Base-by-base conservation (phyloP, 2,113 vertebrate genomes). In the Eulemur macaco region DNA sequence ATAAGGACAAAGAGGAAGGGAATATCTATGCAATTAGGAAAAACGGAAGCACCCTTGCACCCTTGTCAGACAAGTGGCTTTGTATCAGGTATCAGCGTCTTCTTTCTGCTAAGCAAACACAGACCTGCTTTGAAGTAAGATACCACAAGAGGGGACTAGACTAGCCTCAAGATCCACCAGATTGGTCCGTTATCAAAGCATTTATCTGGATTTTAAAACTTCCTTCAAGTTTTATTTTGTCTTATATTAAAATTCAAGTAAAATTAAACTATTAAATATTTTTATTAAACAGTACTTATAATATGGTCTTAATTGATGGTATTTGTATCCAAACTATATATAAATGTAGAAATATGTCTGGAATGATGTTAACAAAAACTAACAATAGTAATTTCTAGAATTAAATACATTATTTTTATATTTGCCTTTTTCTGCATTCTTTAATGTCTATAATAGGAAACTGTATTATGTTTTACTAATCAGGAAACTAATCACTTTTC, bases 71-170 rank as follows among this genome's bases (percentile, higher is more conserved):
- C 6, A 81, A 63, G 34, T 52, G 8, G 20, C 25, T 31, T 68
- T 20, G 39, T 39, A 29, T 52, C 21, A 39, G 13, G n/a, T 54
- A 27, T 17, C 27, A 29, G 31, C 6, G 4, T 31, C 58, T 47
- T 60, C 15, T 10, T 25, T 50, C 25, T 60, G 18, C 34, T 23
- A 27, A 20, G 14, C 12, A 68, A 80, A 69, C 17, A 18, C 18
- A 45, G 6, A 25, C 27, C 20, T 54, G 4, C 29, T 13, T 64
- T n/a, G 5, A 42, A 52, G 4, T 10, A 83, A 82, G 7, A 9
- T 9, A 42, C 0, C 29, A n/a, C 14, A n/a, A 54, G 6, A 1
- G 13, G 14, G 7, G 6, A 42, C 15, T 6, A 42, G 8, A 81
- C 18, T 10, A 64, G 17, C 3, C 18, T 76, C 27, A 63, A 52